Conservation (phyloP, 1,140 invertebrate genomes). For the Glossosoma conforme region DNA sequence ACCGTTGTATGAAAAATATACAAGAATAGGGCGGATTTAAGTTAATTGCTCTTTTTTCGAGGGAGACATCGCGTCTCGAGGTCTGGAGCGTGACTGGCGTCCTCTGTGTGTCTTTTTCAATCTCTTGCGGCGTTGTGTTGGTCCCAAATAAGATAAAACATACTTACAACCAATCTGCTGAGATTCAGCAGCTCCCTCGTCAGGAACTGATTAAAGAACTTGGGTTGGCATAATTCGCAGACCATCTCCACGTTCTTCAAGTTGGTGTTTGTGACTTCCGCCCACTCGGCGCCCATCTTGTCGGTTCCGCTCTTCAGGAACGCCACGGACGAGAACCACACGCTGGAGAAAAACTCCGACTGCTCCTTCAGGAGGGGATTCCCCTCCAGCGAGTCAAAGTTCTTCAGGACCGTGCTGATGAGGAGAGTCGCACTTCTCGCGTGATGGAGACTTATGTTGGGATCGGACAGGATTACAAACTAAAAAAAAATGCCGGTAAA, state of each 20-base stretch:
- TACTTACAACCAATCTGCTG: conserved; percentile 4
- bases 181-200: conserved; percentile 14
- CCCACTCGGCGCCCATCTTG: conserved; percentile 12
- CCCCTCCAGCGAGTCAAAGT: background rate
- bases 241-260: conserved; percentile 19
- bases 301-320: conserved; percentile 8
- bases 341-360: background rate
- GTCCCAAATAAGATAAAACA: too few species aligned
- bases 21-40: too few species aligned
- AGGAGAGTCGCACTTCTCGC: background rate
- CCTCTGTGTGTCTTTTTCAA: too few species aligned
- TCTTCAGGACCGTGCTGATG: conserved; percentile 3
- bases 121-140: too few species aligned
- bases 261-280: conserved; percentile 1
- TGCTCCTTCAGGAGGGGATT: conserved; percentile 3
- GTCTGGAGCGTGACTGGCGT: too few species aligned
- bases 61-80: too few species aligned
- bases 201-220: conserved; percentile 20
- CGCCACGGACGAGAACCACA: conserved; percentile 8
- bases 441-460: background rate
- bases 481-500: background rate
- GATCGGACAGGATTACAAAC: background rate
- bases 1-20: too few species aligned
- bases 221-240: conserved; percentile 15
- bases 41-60: too few species aligned